Percentiles rank a stretch among this genome's conserved stretches.
Conservation (phyloP, 2,113 vertebrate species). For the Coracopsis vasa region DNA sequence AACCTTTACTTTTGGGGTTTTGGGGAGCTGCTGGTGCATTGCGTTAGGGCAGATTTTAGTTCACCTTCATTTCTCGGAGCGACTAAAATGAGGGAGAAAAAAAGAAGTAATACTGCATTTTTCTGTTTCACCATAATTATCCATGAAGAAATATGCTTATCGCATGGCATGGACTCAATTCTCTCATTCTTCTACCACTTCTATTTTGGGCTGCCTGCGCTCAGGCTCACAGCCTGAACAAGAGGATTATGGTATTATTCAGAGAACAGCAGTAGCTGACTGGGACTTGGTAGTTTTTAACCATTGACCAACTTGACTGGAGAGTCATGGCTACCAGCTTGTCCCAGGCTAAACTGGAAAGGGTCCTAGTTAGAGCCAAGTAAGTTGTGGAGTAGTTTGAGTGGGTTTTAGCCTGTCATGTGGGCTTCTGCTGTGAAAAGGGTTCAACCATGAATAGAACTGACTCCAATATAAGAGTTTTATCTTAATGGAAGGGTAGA, state of each 20-base stretch:
- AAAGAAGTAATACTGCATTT: neutral
- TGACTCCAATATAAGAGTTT: neutral
- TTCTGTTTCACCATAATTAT: neutral
- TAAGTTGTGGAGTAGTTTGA: neutral
- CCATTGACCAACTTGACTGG: neutral
- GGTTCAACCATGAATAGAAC: neutral
- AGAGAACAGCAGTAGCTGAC: neutral
- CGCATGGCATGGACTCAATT: neutral
- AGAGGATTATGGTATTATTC: neutral
- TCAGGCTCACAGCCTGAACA: neutral
- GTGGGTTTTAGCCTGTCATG: neutral
- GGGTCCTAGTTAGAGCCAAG: neutral
- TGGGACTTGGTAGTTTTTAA: neutral
- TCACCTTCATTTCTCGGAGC: neutral
- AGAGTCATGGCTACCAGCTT: neutral
- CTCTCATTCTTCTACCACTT: neutral
- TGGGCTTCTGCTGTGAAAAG: neutral
- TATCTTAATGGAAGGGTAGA: neutral
- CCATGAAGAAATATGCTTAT: neutral
- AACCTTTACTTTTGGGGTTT: neutral
- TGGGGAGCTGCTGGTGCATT: neutral
- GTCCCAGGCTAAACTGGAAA: neutral
- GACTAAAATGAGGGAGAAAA: neutral
- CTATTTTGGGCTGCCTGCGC: neutral
- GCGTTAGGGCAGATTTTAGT: neutral